These are phyloP conservation scores for Oxygymnocypris stewartii DNA, from an alignment of 2,113 vertebrate species.

Conservation along the genomic window DNA sequence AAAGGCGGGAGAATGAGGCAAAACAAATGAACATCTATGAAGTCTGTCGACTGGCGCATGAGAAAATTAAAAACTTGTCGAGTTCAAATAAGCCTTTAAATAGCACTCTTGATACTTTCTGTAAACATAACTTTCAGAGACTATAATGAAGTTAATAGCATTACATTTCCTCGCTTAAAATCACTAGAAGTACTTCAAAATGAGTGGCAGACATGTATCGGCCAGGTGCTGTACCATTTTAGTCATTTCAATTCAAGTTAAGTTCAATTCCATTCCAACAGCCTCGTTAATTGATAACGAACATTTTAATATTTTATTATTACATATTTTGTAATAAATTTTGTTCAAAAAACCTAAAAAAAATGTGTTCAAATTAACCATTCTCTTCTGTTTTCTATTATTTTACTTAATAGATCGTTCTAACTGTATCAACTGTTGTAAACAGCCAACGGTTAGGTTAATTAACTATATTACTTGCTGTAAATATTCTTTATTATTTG, in stretches of 20 bases:
- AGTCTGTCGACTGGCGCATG: constrained; percentile 6
- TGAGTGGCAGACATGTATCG: neutral
- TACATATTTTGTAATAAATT: neutral
- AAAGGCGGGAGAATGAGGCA: constrained; percentile 66
- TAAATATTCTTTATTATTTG: no score
- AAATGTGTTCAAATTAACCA: neutral
- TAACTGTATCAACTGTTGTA: no score
- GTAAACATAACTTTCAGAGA: neutral
- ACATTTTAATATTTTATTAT: neutral
- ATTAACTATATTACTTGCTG: no score
- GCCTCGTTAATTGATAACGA: neutral
- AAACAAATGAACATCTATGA: constrained; percentile 48
- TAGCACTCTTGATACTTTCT: neutral
- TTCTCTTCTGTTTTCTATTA: neutral
- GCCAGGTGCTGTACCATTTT: neutral
- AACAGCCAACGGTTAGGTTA: no score
- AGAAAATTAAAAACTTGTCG: constrained; percentile 47
- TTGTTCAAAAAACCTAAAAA: no score
- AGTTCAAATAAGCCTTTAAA: neutral
- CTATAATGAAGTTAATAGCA: neutral
- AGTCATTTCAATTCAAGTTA: neutral
- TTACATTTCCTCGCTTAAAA: neutral
- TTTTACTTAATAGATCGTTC: no score
- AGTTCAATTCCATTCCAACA: neutral
- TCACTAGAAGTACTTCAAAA: neutral